Percentiles rank a stretch among this genome's conserved stretches.
These are phyloP conservation scores for Philereme transversata DNA, from an alignment of 2,888 invertebrate species.

Conservation along the genomic window DNA sequence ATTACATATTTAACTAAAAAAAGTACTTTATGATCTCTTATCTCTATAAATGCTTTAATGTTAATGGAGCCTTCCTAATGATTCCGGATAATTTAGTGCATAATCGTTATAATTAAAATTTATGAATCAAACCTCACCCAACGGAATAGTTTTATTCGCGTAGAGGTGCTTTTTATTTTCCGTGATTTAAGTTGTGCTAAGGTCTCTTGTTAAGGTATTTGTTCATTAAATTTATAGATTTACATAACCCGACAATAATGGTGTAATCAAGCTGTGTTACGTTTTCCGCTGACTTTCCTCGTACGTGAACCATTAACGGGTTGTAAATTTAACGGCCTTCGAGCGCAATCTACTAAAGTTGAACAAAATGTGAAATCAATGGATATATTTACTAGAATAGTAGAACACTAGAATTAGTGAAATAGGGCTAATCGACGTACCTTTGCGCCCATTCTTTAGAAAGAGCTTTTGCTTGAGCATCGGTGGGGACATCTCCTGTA, in stretches of 20 bases:
- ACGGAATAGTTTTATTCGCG: too few relatives aligned
- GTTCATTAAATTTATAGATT: background rate
- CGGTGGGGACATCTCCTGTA: conserved; percentile 89
- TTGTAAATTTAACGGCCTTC: background rate
- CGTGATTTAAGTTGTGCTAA: too few relatives aligned
- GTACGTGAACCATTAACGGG: background rate
- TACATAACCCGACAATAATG: background rate
- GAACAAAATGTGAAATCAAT: too few relatives aligned
- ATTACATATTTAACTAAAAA: background rate
- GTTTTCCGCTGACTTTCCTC: background rate
- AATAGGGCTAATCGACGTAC: conserved; percentile 44
- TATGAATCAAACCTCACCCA: background rate
- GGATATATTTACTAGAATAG: too few relatives aligned
- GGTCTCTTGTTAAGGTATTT: too few relatives aligned
- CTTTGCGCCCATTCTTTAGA: conserved; percentile 92
- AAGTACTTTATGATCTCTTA: background rate
- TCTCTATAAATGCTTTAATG: background rate
- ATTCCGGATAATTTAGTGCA: background rate
- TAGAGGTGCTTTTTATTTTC: too few relatives aligned
- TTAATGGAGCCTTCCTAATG: background rate
- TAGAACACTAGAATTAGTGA: too few relatives aligned
- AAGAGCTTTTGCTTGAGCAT: conserved; percentile 87
- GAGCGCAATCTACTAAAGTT: background rate
- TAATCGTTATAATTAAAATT: background rate
- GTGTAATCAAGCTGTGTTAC: background rate